Base-by-base conservation (phyloP, 2,113 vertebrate species). In the Eira barbara region DNA sequence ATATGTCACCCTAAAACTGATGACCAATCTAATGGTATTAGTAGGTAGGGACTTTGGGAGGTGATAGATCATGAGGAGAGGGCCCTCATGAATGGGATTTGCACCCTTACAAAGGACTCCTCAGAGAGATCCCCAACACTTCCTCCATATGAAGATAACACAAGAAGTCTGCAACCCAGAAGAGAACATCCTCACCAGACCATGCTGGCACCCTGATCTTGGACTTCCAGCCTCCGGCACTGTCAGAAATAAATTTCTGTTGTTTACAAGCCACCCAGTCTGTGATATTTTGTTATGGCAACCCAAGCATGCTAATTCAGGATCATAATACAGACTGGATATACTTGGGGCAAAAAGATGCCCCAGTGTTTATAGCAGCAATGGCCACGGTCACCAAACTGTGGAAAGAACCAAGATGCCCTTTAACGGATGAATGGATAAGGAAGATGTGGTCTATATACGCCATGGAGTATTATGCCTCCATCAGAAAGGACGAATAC, bases 251-350 rank as follows among this genome's bases (percentile, higher is more conserved):
- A 23, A 20, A 21, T 34, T 20, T 34, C 13, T 81, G 39, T n/a
- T 67, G 6, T 34, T n/a, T 49, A n/a, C 2, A 57, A 79, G 1
- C 11, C 2, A 36, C 39, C 21, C 0, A 21, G 1, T 59, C 31
- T 90, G 21, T 36, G 45, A 18, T 57, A 63, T 78, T 57, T 34
- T 82, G 27, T 81, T 55, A 92, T 20, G 29, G 18, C 3, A 92
- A 18, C 23, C 21, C 2, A 3, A 23, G 29, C 6, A 49, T 4
- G 79, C 5, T 85, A 61, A 25, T 3, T 21, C 0, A 73, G 6
- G 31, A 74, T 8, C 7, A 4, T 52, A 9, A 49, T 15, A 76
- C 3, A 80, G 3, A 47, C 67, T 20, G 71, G 17, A 65, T 13
- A 18, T 49, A 10, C 69, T 67, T 15, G 7, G 17, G 1, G 18